A percentile compares a stretch with the other conserved stretches of the same genome.
Conservation (phyloP, 92 coral and sea anemone species). For the Phenganax marumi region DNA sequence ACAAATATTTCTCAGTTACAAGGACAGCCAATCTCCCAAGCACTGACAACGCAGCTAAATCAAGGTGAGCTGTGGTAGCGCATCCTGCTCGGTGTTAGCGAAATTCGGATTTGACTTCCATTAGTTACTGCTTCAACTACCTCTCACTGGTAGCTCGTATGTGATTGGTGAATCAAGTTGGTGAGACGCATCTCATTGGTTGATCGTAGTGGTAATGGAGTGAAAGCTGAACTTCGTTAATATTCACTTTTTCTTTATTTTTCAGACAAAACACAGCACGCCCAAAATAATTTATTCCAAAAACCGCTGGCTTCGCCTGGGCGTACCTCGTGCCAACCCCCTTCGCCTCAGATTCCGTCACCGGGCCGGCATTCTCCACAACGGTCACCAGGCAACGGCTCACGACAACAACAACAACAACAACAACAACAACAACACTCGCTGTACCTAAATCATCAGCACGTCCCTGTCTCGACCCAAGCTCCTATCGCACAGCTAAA, state of each 20-base stretch:
- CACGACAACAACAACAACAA: slow-evolving; percentile 33
- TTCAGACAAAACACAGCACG: slow-evolving; percentile 66
- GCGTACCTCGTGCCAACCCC: slow-evolving; percentile 72
- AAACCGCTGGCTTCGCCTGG: slow-evolving; percentile 62
- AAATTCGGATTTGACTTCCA: no score
- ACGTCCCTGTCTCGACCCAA: slow-evolving; percentile 28
- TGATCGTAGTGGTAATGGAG: not conserved
- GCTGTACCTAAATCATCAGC: slow-evolving; percentile 41
- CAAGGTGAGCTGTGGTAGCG: slow-evolving; percentile 30
- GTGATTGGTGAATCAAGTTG: no score
- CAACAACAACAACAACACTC: slow-evolving; percentile 37
- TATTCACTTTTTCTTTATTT: not conserved
- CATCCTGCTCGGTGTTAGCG: no score
- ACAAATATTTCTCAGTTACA: slow-evolving; percentile 87
- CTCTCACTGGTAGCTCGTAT: no score
- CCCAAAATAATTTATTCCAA: slow-evolving; percentile 68
- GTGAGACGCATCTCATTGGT: no score
- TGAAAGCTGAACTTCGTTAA: not conserved
- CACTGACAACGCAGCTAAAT: slow-evolving; percentile 66
- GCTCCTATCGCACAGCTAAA: slow-evolving; percentile 47
- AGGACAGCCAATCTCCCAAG: slow-evolving; percentile 70
- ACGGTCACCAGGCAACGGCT: slow-evolving; percentile 40
- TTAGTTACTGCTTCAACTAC: no score
- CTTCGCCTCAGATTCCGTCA: slow-evolving; percentile 72
- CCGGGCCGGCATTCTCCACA: slow-evolving; percentile 74